Evolutionary conservation across 1,140 invertebrate genomes (phyloP), one percentile per base, ranked within the genome.

Genomic region (Fragariocoptes setiger): DNA sequence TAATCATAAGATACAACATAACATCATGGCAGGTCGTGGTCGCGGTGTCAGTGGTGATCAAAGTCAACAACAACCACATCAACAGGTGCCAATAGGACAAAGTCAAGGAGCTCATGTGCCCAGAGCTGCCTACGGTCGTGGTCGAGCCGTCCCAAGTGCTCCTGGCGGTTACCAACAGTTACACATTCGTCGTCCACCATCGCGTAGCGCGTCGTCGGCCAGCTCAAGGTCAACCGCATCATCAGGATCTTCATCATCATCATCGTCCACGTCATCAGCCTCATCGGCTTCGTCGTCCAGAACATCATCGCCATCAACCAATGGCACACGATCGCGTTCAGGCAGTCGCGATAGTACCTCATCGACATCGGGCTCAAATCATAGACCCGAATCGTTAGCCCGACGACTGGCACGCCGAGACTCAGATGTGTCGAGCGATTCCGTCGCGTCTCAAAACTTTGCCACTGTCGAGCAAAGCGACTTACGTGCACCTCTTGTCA

Each of bases 401-500:
- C n/a, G 31, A 35, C 13, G 37, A 38, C 5, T 16, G 15, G 19
- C 31, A 40, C 8, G 8, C 17, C n/a, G 15, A 8, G n/a, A 12
- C 12, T 38, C 25, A n/a, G 41, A 42, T 15, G 35, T 42, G 20
- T 16, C 19, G 5, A 42, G 19, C 12, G 25, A 42, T 19, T 42
- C 12, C n/a, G 25, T 40, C 12, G 5, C 13, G 13, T 42, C 19
- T 20, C 41, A 20, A 16, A 31, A 15, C 20, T 42, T 17, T 39
- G 41, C 41, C 16, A 12, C 3, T 8, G 12, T 15, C 12, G 4
- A n/a, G n/a, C 25, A 31, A n/a, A 8, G 8, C 25, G n/a, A 8
- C n/a, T 31, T n/a, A 8, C 8, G 25, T 8, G 25, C 25, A 31
- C n/a, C 8, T 31, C 25, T 31, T 8, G 8, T n/a, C 8, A 31